Evolutionary conservation across 1,140 invertebrate genomes (phyloP), one percentile per base, ranked within the genome.

Genomic region (Ptiloglossa arizonensis): DNA sequence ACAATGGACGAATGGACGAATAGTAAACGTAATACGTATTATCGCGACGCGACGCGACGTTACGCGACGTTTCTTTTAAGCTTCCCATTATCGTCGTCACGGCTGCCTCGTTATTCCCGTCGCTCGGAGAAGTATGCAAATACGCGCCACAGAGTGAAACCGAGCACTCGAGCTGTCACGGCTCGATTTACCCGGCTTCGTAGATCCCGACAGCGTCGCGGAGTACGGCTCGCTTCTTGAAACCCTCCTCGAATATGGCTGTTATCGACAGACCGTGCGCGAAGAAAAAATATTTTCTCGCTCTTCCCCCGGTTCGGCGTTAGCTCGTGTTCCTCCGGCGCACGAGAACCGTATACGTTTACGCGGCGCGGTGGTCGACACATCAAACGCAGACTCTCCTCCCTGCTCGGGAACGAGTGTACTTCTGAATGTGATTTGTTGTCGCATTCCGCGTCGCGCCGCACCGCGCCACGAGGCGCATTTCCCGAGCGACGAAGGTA

Each of bases 391-490:
- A 85, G 81, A 67, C 32, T 24, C 17, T 38, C 22, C 2, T 22
- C 29, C 19, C 3, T 19, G 8, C 54, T 41, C 5, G 48, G 1
- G 44, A 62, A 83, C 72, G 82, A 84, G 62, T 81, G 64, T 59
- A 68, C 52, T 81, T 48, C 54, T 66, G 69, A 84, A 73, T 81
- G 73, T 81, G 83, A 84, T 84, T 84, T 81, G 82, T 85, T 73
- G 78, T 73, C 73, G 79, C 77, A 15, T 67, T 57, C 60, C 46
- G 15, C 54, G 29, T 22, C 8, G 19, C 69, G 38, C 22, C 22
- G 22, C 46, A 19, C 44, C 48, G 2, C 48, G 6, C 48, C n/a
- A 3, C 35, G 15, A 32, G 72, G 27, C 13, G 27, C 41, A 56
- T 60, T 59, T 74, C 22, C 27, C 56, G 5, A 52, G 24, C 59